Conservation (phyloP, 1,140 invertebrate genomes). For the Drosophila pandora region DNA sequence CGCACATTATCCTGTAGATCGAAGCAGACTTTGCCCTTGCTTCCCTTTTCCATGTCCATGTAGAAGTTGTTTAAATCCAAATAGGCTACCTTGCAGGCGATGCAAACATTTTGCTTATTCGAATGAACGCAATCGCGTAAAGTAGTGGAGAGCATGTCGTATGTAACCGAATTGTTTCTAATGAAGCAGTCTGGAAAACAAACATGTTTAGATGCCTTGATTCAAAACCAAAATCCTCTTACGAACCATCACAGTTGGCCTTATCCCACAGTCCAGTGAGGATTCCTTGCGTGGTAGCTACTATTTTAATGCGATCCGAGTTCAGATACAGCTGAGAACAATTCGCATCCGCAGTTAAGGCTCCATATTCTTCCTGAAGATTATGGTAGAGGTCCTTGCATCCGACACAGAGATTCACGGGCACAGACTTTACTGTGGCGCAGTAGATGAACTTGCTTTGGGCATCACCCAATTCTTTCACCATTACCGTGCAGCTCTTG, state of each 20-base stretch:
- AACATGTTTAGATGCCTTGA: not conserved
- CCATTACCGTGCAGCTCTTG: not conserved
- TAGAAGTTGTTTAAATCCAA: slow-evolving; percentile 61
- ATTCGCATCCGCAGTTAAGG: slow-evolving; percentile 32
- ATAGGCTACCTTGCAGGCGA: slow-evolving; percentile 39
- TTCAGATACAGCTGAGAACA: slow-evolving; percentile 62
- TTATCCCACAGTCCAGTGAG: slow-evolving; percentile 63
- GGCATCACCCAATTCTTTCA: slow-evolving; percentile 40
- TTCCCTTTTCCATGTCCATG: slow-evolving; percentile 51
- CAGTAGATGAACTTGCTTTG: slow-evolving; percentile 65
- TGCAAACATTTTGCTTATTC: slow-evolving; percentile 24
- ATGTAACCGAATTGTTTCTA: slow-evolving; percentile 20
- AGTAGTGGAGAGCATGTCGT: slow-evolving; percentile 3
- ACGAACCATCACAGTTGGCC: slow-evolving; percentile 67
- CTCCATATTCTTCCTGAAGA: slow-evolving; percentile 8
- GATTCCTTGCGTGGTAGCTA: slow-evolving; percentile 54
- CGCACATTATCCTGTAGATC: slow-evolving; percentile 72
- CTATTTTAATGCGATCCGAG: slow-evolving; percentile 70
- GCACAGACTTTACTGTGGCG: slow-evolving; percentile 60
- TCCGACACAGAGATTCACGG: slow-evolving; percentile 50
- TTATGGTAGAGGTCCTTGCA: slow-evolving; percentile 13
- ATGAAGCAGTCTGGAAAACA: slow-evolving; percentile 55
- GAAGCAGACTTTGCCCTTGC: slow-evolving; percentile 67
- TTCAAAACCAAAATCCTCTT: not conserved
- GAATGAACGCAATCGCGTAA: not conserved